Conservation (phyloP, 2,113 vertebrate species). For the Artemisiospiza belli region DNA sequence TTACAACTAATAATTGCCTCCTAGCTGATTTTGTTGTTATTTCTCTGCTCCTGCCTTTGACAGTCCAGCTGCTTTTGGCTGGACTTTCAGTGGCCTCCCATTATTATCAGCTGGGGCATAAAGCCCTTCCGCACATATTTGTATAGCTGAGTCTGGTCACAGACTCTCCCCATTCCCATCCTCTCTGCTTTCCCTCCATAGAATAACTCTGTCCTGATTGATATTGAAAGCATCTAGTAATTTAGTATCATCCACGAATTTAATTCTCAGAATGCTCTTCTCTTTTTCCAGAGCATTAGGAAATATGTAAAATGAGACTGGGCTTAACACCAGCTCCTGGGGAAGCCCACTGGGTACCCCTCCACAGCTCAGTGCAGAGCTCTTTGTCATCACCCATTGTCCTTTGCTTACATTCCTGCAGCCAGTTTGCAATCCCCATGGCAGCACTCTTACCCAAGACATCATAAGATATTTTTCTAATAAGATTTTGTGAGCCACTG, state of each 20-base stretch:
- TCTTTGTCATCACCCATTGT: conserved; percentile 36
- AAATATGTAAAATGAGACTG: conserved; percentile 34
- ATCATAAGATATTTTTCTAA: conserved; percentile 37
- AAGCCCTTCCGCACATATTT: not conserved
- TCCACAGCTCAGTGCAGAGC: not conserved
- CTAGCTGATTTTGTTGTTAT: not conserved
- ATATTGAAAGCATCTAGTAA: not conserved
- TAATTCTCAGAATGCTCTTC: conserved; percentile 1
- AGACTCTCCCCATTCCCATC: not conserved
- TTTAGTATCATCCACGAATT: not conserved
- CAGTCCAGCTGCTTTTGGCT: not conserved
- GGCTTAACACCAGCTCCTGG: not conserved
- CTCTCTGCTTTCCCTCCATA: not conserved
- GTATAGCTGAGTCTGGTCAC: not conserved
- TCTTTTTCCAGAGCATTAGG: conserved; percentile 36
- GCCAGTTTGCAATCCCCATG: not conserved
- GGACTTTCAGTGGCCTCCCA: not conserved
- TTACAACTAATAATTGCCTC: not conserved
- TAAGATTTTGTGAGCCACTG: conserved; percentile 15
- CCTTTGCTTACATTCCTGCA: conserved; percentile 7
- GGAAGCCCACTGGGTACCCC: not conserved
- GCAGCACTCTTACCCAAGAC: not conserved
- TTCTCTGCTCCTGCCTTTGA: not conserved
- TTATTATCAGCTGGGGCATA: not conserved
- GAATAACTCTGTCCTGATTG: not conserved